These are phyloP conservation scores for Pterophyllum scalare DNA, from an alignment of 2,113 vertebrate species.

Conservation along the genomic window DNA sequence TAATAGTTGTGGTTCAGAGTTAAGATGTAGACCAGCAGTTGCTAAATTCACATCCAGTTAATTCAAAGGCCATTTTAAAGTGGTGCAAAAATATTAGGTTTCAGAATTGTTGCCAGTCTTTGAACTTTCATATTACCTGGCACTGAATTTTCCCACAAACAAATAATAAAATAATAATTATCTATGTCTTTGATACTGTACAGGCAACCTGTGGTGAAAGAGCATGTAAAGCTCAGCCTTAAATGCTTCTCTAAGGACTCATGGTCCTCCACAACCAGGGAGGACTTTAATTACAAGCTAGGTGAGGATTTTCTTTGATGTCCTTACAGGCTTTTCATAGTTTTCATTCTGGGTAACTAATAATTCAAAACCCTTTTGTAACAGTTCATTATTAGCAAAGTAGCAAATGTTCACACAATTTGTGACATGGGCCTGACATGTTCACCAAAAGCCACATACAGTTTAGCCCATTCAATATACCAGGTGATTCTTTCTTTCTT, in stretches of 20 bases:
- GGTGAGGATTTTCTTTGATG: constrained; percentile 26
- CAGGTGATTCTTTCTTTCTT: constrained; percentile 25
- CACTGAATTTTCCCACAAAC: not conserved
- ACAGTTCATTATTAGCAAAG: too few relatives aligned
- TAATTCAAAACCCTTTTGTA: not conserved
- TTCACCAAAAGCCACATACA: constrained; percentile 40
- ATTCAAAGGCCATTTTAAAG: not conserved
- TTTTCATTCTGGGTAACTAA: not conserved
- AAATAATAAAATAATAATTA: not conserved
- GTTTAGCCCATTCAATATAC: constrained; percentile 15
- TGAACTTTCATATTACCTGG: not conserved
- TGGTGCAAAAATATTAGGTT: not conserved
- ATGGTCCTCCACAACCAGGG: constrained; percentile 42
- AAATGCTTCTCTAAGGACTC: constrained; percentile 11
- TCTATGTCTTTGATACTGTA: not conserved
- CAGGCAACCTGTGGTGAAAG: constrained; percentile 19
- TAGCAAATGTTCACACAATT: too few relatives aligned
- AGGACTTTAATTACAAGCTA: constrained; percentile 28
- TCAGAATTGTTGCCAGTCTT: not conserved
- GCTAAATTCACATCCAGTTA: not conserved
- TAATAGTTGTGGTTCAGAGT: not conserved
- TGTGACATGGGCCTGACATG: not conserved
- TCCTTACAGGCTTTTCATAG: not conserved
- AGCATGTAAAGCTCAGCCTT: constrained; percentile 36
- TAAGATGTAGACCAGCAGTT: not conserved